Evolutionary conservation across 2,888 invertebrate species (phyloP).

Genomic region (Nomada flava): DNA sequence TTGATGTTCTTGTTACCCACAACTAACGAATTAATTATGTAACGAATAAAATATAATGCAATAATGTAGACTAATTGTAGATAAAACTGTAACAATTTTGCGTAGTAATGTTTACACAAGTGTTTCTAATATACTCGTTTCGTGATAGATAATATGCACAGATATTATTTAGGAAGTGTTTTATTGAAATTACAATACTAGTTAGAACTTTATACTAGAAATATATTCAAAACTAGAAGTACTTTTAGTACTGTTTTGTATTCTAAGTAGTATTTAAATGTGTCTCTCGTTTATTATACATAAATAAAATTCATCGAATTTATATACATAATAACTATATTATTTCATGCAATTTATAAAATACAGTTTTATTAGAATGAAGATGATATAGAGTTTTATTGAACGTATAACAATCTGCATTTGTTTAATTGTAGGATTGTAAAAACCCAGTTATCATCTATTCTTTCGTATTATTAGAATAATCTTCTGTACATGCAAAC

Average conservation of each 20-base stretch:
- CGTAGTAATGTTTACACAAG: conserved; percentile 56
- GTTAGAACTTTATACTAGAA: neutral
- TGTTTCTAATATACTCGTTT: conserved; percentile 30
- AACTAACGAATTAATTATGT: neutral
- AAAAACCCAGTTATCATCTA: no score
- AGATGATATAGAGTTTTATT: neutral
- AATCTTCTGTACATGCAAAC: neutral
- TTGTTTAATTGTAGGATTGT: neutral
- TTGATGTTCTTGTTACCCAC: no score
- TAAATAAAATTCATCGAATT: no score
- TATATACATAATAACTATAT: neutral
- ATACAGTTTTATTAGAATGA: neutral
- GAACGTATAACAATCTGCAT: neutral
- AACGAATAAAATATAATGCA: conserved; percentile 18
- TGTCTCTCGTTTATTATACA: no score
- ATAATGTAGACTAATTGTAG: neutral
- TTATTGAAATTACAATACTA: conserved; percentile 26
- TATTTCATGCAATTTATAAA: neutral
- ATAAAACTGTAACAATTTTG: conserved; percentile 26
- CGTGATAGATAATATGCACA: conserved; percentile 27
- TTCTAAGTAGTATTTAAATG: no score
- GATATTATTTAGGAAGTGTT: conserved; percentile 4
- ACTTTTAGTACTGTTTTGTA: neutral
- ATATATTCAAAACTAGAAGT: neutral
- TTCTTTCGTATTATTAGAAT: neutral